Evolutionary conservation across 2,113 vertebrate species (phyloP).

Genomic region (Oreotragus oreotragus): DNA sequence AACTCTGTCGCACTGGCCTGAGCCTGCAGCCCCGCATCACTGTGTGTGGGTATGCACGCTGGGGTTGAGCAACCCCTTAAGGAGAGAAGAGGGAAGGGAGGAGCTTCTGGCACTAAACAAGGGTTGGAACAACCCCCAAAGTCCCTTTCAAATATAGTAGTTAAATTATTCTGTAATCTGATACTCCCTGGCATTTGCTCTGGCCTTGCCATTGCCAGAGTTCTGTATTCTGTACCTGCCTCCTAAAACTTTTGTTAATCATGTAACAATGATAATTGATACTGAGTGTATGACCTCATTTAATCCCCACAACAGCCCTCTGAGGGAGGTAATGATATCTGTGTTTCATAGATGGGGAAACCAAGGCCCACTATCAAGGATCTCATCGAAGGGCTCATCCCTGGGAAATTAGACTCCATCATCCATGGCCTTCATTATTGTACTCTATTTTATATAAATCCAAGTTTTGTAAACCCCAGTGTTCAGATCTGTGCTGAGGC

Average conservation of each 20-base stretch:
- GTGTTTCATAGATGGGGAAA: background rate
- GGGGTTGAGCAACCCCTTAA: background rate
- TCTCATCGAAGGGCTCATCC: background rate
- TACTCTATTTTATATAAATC: background rate
- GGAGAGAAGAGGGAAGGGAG: background rate
- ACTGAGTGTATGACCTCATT: background rate
- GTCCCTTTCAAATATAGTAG: background rate
- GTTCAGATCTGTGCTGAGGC: background rate
- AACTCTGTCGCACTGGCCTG: background rate
- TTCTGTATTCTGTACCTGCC: no score
- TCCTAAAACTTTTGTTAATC: background rate
- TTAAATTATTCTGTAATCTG: background rate
- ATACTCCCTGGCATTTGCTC: background rate
- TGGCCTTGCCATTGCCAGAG: background rate
- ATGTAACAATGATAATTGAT: background rate
- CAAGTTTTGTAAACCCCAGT: background rate
- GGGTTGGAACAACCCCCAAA: background rate
- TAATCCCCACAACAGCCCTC: background rate
- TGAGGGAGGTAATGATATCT: background rate
- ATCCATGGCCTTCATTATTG: background rate
- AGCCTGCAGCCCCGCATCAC: background rate
- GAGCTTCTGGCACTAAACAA: background rate
- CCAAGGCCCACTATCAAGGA: background rate
- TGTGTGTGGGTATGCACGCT: fast-evolving
- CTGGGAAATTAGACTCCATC: background rate